Base-by-base conservation (phyloP, 2,113 vertebrate genomes). In the Amphilophus citrinellus region DNA sequence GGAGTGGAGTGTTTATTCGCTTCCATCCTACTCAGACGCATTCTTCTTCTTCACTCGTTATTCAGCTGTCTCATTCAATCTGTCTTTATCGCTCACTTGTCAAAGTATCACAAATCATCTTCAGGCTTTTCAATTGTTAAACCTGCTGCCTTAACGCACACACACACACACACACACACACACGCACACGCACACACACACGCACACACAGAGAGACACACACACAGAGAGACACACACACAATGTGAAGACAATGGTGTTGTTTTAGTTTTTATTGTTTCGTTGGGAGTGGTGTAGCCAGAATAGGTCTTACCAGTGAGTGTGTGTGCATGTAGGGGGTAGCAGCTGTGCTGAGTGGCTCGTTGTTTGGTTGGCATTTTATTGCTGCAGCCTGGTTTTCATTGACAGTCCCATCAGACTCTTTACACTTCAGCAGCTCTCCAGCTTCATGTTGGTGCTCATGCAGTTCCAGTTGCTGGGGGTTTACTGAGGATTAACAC, bases 371-470 rank as follows among this genome's bases (percentile, higher is more conserved):
- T 86, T 42, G 42, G 47, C 78, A 2, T 61, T 95, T 95, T 93
- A 95, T 91, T 82, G 87, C 93, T 13, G 8, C 90, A 84, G 93
- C 92, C 92, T 91, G 92, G 88, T 90, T 94, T 94, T 95, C 91
- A 95, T 90, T 93, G 92, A 88, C n/a, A n/a, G 91, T 95, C 94
- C 94, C 94, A 90, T 91, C 87, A 92, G 94, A 84, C 91, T 92
- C 93, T 94, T 95, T 87, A 94, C 83, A 79, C 86, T 66, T 77
- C n/a, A 81, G 84, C 79, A 76, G 86, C 80, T 78, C 85, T 73
- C 44, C 57, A 47, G 77, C 60, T 82, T 71, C 17, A 65, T 39
- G 85, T 53, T 14, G 1, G 27, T 44, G 3, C 63, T 60, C 82
- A 22, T 76, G 76, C 65, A 20, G 78, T 24, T 80, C 79, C 84